Conservation (phyloP, 2,113 vertebrate genomes). For the Tachuris rubrigastra region DNA sequence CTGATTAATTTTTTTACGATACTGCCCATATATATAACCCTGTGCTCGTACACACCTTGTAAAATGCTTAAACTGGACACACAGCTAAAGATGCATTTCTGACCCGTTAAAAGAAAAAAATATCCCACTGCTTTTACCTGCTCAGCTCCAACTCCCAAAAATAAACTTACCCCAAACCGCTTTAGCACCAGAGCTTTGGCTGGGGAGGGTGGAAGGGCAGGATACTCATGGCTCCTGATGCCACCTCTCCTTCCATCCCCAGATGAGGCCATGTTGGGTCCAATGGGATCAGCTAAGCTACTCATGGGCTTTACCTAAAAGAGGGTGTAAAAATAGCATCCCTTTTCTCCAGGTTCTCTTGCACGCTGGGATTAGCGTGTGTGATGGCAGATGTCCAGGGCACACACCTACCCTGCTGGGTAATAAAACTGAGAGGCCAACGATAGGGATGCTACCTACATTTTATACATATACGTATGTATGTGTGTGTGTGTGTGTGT, state of each 20-base stretch:
- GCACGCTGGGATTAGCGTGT: neutral
- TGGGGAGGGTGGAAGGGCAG: neutral
- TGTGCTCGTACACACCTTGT: neutral
- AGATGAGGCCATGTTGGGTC: neutral
- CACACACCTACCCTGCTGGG: neutral
- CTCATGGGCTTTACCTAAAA: constrained; percentile 2
- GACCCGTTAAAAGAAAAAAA: neutral
- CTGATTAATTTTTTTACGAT: neutral
- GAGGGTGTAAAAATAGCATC: neutral
- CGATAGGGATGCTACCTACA: neutral
- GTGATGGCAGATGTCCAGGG: neutral
- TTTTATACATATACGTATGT: neutral
- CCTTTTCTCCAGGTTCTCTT: neutral
- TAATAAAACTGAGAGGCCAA: neutral
- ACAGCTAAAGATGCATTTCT: neutral
- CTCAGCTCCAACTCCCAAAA: neutral
- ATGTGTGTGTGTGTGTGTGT: neutral
- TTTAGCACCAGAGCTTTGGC: fast-evolving
- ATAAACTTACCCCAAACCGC: neutral
- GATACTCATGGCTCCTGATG: neutral
- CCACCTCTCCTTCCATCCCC: neutral
- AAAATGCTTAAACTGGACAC: neutral
- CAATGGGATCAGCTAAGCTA: neutral
- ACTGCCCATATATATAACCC: neutral
- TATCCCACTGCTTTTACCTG: neutral